Evolutionary conservation across 2,113 vertebrate genomes (phyloP), one percentile per base, ranked within the genome.

Genomic region (Paramisgurnus dabryanus): DNA sequence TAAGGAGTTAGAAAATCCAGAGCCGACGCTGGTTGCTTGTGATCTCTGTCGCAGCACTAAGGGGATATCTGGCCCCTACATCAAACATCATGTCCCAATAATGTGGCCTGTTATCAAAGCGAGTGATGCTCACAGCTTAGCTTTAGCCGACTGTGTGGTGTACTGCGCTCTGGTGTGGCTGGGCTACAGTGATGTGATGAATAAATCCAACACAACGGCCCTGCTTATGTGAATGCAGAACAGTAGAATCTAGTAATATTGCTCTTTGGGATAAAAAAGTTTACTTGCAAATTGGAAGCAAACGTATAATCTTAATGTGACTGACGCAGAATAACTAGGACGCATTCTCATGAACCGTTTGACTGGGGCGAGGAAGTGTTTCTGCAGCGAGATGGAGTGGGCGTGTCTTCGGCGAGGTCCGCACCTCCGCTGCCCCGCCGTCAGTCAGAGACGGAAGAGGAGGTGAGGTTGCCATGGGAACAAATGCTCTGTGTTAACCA

Each of bases 401-500:
- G 83, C 13, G 61, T 82, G 73, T 74, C 67, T 57, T 77, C 27
- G 39, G 11, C 49, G 13, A 41, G 11, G 79, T 72, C 81, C 67
- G 58, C 65, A 43, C 72, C 79, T 83, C 72, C 13, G 10, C 73
- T 50, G 39, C 61, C 57, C 82, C 15, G 49, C 50, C 63, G 68
- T 82, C 83, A 83, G 72, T 85, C 84, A 85, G 73, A 67, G 75
- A 76, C 58, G 84, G 88, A 83, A 81, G 82, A 88, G 86, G 86
- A 90, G 85, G 87, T 84, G 78, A 74, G 86, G 92, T 94, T 93
- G 90, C 91, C 86, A 93, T 93, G 90, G 93, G 83, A 94, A 94
- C 93, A 85, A 87, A 84, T 92, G 89, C 88, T 90, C 89, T 87
- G 90, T 89, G 88, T 92, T 93, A 92, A 92, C 89, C 89, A 91